A percentile compares a stretch with the other conserved stretches of the same genome.
Conservation (phyloP, 2,888 invertebrate species). For the Nematopogon swammerdamellus region DNA sequence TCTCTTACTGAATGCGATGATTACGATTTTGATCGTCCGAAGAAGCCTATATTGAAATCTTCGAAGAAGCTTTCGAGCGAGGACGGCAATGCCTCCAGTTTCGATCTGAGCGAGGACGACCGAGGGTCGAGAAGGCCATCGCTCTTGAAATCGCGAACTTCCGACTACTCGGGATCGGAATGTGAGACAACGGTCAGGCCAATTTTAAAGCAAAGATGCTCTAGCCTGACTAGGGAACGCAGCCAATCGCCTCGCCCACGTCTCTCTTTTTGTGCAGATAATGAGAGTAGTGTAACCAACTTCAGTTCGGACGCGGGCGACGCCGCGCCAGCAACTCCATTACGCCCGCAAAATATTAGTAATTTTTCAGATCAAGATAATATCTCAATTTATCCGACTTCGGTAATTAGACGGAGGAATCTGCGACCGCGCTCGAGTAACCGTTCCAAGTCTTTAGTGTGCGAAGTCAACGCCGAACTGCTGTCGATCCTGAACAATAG, state of each 20-base stretch:
- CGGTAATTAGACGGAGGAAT: conserved; percentile 43
- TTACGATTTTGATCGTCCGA: conserved; percentile 67
- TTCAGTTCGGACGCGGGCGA: conserved; percentile 46
- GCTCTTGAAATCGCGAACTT: conserved; percentile 51
- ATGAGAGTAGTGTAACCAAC: conserved; percentile 41
- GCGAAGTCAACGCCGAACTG: conserved; percentile 49
- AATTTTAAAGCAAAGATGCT: conserved; percentile 62
- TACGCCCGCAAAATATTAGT: conserved; percentile 29
- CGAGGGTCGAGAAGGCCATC: conserved; percentile 56
- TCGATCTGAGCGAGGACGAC: conserved; percentile 53
- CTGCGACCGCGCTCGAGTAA: conserved; percentile 39
- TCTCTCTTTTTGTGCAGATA: conserved; percentile 60
- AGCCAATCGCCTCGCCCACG: conserved; percentile 62
- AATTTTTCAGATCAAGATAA: conserved; percentile 27
- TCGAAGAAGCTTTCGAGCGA: conserved; percentile 65
- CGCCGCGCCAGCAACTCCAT: conserved; percentile 47
- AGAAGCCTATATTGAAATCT: conserved; percentile 74
- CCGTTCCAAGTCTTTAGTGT: conserved; percentile 44
- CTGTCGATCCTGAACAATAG: conserved; percentile 44
- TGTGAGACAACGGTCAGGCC: conserved; percentile 58
- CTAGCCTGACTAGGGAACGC: conserved; percentile 57
- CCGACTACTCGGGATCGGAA: conserved; percentile 54
- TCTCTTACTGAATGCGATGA: conserved; percentile 73
- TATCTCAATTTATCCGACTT: conserved; percentile 28
- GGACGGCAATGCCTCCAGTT: conserved; percentile 54